phyloP scores from a whole-genome alignment of 1,140 invertebrate species.

The Calliopsis andreniformis region DNA sequence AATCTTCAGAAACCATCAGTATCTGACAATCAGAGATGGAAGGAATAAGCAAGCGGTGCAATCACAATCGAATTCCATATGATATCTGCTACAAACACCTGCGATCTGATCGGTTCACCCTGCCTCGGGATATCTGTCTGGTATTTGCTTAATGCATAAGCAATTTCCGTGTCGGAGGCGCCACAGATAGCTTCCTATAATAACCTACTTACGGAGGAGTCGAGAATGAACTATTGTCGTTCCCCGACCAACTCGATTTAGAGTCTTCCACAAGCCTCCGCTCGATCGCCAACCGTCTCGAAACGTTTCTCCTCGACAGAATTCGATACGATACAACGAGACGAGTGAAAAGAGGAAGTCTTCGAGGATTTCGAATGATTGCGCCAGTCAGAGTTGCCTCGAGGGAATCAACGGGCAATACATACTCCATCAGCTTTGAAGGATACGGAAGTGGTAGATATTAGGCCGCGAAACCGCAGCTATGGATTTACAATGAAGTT shows the following conservation, averaged over 20 bases:
- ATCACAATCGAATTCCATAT: constrained; percentile 41
- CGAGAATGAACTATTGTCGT: constrained; percentile 67
- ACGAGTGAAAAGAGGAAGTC: constrained; percentile 7
- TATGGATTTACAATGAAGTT: constrained; percentile 46
- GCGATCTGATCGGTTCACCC: constrained; percentile 49
- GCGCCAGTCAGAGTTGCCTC: constrained; percentile 3
- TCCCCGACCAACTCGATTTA: constrained; percentile 34
- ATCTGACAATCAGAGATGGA: no score
- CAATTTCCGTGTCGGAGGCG: constrained; percentile 77
- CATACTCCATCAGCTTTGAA: constrained; percentile 29
- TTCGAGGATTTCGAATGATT: not conserved
- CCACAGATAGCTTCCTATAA: constrained; percentile 77
- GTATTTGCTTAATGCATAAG: constrained; percentile 80
- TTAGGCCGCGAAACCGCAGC: constrained; percentile 41
- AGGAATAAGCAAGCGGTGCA: no score
- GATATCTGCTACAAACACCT: constrained; percentile 30
- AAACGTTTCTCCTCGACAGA: constrained; percentile 17
- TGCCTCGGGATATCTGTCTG: constrained; percentile 64
- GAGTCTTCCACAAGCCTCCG: constrained; percentile 4
- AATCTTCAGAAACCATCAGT: no score
- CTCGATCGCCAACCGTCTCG: constrained; percentile 12
- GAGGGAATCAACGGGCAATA: constrained; percentile 41
- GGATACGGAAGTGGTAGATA: constrained; percentile 50
- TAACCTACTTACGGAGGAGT: constrained; percentile 74
- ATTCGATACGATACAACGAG: not conserved